Evolutionary conservation across 2,888 invertebrate genomes (phyloP).

Genomic region (Chymomyza amoena): DNA sequence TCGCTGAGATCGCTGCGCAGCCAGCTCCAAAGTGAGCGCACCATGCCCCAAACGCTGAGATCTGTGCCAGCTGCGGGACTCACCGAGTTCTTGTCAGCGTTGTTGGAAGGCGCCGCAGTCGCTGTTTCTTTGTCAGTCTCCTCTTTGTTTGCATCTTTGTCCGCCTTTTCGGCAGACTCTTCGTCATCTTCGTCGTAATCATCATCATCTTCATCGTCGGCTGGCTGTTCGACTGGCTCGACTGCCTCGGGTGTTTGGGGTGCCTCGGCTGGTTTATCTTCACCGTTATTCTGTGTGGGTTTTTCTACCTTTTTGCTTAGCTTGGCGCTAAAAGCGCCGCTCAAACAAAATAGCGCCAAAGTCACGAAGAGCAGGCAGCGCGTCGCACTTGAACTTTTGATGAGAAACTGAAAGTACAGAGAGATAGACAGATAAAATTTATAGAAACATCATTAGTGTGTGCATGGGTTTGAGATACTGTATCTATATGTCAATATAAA

Average conservation of each 20-base stretch:
- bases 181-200: slow-evolving; percentile 35
- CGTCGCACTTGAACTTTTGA: slow-evolving; percentile 57
- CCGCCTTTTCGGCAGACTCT: slow-evolving; percentile 32
- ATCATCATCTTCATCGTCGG: slow-evolving; percentile 28
- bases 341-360: slow-evolving; percentile 55
- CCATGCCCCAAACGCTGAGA: slow-evolving; percentile 72
- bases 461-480: neutral
- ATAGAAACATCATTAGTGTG: slow-evolving; percentile 37
- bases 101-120: slow-evolving; percentile 2
- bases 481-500: slow-evolving; percentile 31
- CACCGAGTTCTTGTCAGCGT: slow-evolving; percentile 52
- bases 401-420: slow-evolving; percentile 65
- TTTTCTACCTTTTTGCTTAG: slow-evolving; percentile 51
- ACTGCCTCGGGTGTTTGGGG: slow-evolving; percentile 30
- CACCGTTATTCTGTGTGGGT: slow-evolving; percentile 33
- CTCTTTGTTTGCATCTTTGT: slow-evolving; percentile 23
- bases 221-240: slow-evolving; percentile 10
- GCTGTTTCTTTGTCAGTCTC: slow-evolving; percentile 41
- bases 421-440: slow-evolving; percentile 11
- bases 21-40: slow-evolving; percentile 75
- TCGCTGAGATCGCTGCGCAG: slow-evolving; percentile 73
- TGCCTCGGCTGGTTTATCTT: slow-evolving; percentile 39
- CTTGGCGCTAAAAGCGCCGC: slow-evolving; percentile 55
- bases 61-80: slow-evolving; percentile 61
- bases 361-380: slow-evolving; percentile 54